These are phyloP conservation scores for Columba guinea DNA, from an alignment of 2,797 vertebrate species.

Conservation along the genomic window DNA sequence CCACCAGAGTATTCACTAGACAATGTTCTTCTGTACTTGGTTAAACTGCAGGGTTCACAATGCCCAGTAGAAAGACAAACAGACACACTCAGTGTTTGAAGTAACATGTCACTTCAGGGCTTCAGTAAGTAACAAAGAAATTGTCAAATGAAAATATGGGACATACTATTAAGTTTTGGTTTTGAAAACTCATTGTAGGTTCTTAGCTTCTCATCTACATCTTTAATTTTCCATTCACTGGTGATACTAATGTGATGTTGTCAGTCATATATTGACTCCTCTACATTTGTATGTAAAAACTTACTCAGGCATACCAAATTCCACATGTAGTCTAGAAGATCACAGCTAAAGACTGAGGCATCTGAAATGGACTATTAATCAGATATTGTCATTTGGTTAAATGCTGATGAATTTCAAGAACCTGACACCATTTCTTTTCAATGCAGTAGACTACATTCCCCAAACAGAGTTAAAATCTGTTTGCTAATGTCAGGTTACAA, in stretches of 20 bases:
- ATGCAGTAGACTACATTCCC: neutral
- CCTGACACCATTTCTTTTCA: neutral
- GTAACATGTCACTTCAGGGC: rapidly evolving
- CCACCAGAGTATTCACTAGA: neutral
- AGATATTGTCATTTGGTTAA: neutral
- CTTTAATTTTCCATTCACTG: neutral
- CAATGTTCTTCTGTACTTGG: neutral
- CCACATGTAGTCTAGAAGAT: neutral
- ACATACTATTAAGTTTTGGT: neutral
- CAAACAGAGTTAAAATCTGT: neutral
- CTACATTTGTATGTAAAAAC: neutral
- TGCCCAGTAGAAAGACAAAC: neutral
- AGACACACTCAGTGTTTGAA: neutral
- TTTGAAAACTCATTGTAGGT: neutral
- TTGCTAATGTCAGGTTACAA: neutral
- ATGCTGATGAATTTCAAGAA: neutral
- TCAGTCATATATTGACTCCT: neutral
- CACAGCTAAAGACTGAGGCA: neutral
- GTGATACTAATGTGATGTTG: rapidly evolving
- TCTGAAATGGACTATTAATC: neutral
- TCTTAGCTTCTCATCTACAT: neutral
- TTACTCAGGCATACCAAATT: neutral
- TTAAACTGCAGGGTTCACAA: neutral
- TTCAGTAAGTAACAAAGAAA: neutral
- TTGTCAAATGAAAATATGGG: neutral